Evolutionary conservation across 2,797 vertebrate genomes (phyloP).

Genomic region (Melanotaenia nigrans): DNA sequence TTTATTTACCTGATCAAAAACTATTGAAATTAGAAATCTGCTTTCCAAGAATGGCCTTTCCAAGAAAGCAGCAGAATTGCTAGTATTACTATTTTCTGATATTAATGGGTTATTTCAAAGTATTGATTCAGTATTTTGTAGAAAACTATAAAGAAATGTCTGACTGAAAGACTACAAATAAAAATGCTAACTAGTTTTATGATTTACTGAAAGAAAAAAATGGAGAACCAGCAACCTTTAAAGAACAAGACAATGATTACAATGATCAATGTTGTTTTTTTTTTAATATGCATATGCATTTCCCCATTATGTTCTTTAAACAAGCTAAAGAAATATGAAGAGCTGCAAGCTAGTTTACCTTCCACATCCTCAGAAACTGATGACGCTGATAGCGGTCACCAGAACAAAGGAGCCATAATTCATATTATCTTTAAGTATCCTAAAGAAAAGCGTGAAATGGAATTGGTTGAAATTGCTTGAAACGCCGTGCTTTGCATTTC

Average conservation of each 20-base stretch:
- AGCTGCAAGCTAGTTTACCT: background rate
- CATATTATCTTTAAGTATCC: too few species aligned
- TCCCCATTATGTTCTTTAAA: background rate
- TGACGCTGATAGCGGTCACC: background rate
- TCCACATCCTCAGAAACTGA: background rate
- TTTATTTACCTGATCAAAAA: too few species aligned
- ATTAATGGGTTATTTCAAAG: too few species aligned
- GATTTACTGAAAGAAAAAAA: background rate
- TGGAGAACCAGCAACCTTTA: too few species aligned
- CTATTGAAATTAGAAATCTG: too few species aligned
- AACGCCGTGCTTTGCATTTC: background rate
- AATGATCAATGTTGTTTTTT: background rate
- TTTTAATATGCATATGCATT: background rate
- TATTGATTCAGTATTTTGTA: too few species aligned
- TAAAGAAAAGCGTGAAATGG: too few species aligned
- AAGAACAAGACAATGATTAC: background rate
- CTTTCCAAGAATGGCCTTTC: too few species aligned
- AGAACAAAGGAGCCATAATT: too few species aligned
- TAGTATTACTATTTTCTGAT: too few species aligned
- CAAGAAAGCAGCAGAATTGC: too few species aligned
- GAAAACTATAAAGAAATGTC: too few species aligned
- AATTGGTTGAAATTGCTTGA: background rate
- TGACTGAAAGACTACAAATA: background rate
- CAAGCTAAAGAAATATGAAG: background rate
- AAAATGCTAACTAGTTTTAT: background rate